Evolutionary conservation across 1,140 invertebrate species (phyloP), one percentile per base, ranked within the genome.

Genomic region (Vanessa tameamea): DNA sequence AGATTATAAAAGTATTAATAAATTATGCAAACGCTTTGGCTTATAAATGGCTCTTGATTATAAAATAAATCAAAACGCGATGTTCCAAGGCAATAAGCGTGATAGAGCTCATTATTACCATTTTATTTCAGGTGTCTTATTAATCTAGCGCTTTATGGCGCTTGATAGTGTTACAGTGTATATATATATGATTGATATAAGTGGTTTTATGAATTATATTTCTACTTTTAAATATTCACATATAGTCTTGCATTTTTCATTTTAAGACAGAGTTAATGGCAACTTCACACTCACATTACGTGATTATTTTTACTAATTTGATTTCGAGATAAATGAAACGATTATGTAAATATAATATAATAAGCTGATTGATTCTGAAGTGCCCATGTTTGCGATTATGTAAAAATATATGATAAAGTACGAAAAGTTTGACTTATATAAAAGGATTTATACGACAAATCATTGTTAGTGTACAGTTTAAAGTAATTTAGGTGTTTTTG

Each of bases 391-490:
- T 64, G 31, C 69, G 53, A 71, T 70, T 71, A 71, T 71, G 26
- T 64, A 20, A 53, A 71, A 64, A 64, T 53, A 50, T 47, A 64
- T 50, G 16, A 51, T 11, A 64, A 71, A 64, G 51, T 48, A 53
- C 14, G 26, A 71, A 43, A 64, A 64, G 69, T 61, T 71, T 71
- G 31, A 70, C 16, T 50, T 63, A 63, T 70, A 59, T 26, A 69
- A 70, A 70, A 47, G 43, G 57, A 63, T 70, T 70, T 70, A 50
- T 70, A 61, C 20, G 59, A 31, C 5, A 47, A 63, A 63, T 50
- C 59, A 70, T 70, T 26, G 68, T 63, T 61, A 50, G 68, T 70
- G 68, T 70, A 70, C 68, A 70, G 68, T 47, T 69, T 47, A 26
- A 61, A 12, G 31, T 61, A 23, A 57, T 57, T 23, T 23, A 23